These are phyloP conservation scores for Sebastes diploproa DNA, from an alignment of 2,797 vertebrate species.

Conservation along the genomic window DNA sequence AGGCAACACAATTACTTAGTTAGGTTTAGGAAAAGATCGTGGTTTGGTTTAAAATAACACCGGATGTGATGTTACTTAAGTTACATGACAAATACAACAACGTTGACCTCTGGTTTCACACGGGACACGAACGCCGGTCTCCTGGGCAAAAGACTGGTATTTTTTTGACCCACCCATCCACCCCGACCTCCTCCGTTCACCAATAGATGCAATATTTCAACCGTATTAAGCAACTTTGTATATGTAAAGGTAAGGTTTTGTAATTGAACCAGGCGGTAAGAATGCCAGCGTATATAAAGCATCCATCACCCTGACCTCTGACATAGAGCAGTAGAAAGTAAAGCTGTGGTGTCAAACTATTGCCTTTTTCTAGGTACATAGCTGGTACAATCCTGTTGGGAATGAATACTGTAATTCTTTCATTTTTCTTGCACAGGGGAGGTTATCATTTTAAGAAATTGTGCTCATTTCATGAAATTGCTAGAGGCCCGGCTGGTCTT, in stretches of 20 bases:
- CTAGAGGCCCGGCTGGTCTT: neutral
- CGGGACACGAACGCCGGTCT: too few relatives aligned
- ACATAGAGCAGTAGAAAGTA: neutral
- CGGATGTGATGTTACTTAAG: too few relatives aligned
- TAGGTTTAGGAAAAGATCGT: too few relatives aligned
- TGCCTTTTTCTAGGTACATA: neutral
- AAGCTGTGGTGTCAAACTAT: slow-evolving; percentile 2
- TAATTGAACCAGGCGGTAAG: neutral
- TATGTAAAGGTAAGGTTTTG: neutral
- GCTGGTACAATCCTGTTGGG: neutral
- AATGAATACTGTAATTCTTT: neutral
- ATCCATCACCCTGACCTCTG: neutral
- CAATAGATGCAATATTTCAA: neutral
- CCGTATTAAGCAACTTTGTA: neutral
- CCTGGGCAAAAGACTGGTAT: too few relatives aligned
- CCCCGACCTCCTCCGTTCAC: too few relatives aligned
- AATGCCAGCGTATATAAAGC: neutral
- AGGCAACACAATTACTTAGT: too few relatives aligned
- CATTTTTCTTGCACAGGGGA: slow-evolving; percentile 10
- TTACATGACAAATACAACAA: too few relatives aligned
- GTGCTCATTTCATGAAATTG: slow-evolving; percentile 38
- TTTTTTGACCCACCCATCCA: too few relatives aligned
- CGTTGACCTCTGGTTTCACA: too few relatives aligned
- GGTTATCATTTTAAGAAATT: slow-evolving; percentile 17
- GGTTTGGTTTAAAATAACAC: too few relatives aligned